phyloP scores from a whole-genome alignment of 2,888 invertebrate genomes.

The Scotopteryx bipunctaria region DNA sequence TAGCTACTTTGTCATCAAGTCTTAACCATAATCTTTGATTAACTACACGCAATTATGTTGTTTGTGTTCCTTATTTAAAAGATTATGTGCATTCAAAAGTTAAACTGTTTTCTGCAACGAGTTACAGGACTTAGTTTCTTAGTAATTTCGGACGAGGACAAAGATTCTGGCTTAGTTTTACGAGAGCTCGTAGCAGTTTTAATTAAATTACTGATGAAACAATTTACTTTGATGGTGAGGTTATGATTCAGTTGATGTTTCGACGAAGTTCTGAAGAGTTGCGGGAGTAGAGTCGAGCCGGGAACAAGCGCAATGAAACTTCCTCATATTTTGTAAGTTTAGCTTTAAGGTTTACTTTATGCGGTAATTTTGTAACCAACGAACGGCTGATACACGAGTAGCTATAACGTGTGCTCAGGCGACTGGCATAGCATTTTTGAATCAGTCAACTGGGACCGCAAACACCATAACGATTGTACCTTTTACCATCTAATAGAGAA shows the following conservation, averaged over 20 bases:
- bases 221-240: slow-evolving; percentile 45
- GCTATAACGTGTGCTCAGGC: no score
- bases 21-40: no score
- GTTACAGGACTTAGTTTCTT: slow-evolving; percentile 51
- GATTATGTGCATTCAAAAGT: slow-evolving; percentile 59
- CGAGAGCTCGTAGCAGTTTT: slow-evolving; percentile 61
- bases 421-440: no score
- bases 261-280: slow-evolving; percentile 23
- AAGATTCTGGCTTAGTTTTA: slow-evolving; percentile 64
- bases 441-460: no score
- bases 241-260: slow-evolving; percentile 34
- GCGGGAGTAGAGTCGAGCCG: slow-evolving; percentile 8
- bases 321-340: slow-evolving; percentile 19
- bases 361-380: not conserved
- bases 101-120: slow-evolving; percentile 47
- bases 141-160: slow-evolving; percentile 54
- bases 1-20: no score
- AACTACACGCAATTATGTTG: no score
- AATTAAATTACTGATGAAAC: slow-evolving; percentile 60
- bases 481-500: no score
- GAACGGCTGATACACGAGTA: no score
- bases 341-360: not conserved
- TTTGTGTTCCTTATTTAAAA: not conserved
- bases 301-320: slow-evolving; percentile 24
- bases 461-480: no score